Conservation (phyloP, 2,797 vertebrate species). For the Sebastes minor region DNA sequence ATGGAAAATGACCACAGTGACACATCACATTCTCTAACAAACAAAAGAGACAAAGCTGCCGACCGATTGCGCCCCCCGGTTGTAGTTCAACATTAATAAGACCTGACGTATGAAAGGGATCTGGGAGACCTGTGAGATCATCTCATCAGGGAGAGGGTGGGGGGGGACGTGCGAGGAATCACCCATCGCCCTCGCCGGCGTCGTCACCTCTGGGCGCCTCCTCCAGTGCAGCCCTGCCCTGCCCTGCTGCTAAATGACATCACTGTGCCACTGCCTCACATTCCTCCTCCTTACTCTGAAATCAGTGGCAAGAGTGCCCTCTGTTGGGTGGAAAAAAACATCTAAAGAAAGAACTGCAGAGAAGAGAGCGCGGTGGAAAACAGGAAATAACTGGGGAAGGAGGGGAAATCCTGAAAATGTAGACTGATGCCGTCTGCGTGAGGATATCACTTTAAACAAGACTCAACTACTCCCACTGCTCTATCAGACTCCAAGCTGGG, state of each 20-base stretch:
- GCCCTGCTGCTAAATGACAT: slow-evolving; percentile 63
- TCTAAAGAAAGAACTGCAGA: slow-evolving; percentile 9
- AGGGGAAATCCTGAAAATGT: slow-evolving; percentile 29
- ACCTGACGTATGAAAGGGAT: background rate
- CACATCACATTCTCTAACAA: slow-evolving; percentile 22
- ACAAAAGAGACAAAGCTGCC: background rate
- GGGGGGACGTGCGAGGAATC: slow-evolving; percentile 43
- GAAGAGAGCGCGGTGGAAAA: slow-evolving; percentile 5
- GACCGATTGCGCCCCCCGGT: background rate
- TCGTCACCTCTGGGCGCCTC: slow-evolving; percentile 48
- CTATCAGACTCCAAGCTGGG: background rate
- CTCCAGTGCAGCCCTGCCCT: slow-evolving; percentile 39
- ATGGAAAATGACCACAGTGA: slow-evolving; percentile 29
- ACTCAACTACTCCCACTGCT: background rate
- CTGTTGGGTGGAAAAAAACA: slow-evolving; percentile 45
- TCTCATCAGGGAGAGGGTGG: background rate
- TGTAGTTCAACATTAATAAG: background rate
- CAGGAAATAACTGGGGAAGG: slow-evolving; percentile 48
- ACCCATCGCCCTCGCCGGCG: slow-evolving; percentile 6
- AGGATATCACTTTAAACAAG: background rate
- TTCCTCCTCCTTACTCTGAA: slow-evolving; percentile 42
- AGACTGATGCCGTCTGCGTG: background rate
- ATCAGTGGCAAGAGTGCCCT: slow-evolving; percentile 54
- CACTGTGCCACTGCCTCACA: slow-evolving; percentile 73
- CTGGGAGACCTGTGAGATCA: background rate